Percentiles rank a stretch among this genome's conserved stretches.
phyloP scores from a whole-genome alignment of 2,797 vertebrate genomes.

The Sciurus vulgaris region DNA sequence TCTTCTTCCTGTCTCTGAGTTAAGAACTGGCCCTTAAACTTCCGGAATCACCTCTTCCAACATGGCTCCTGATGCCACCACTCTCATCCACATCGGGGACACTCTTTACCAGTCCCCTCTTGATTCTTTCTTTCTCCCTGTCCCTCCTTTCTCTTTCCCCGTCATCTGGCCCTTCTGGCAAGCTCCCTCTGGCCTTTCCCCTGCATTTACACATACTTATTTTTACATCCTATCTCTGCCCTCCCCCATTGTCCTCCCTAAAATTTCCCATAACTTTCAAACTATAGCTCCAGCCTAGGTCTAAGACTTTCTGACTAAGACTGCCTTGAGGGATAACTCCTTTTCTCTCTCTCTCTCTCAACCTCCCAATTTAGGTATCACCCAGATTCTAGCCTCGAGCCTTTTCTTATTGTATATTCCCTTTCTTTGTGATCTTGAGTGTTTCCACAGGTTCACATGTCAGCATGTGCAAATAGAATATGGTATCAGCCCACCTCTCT shows the following conservation, averaged over 20 bases:
- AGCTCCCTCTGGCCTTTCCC: neutral
- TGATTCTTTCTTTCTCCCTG: neutral
- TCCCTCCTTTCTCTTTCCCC: neutral
- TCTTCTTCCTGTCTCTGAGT: neutral
- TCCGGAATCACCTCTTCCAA: neutral
- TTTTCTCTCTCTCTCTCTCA: no score
- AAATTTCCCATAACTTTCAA: neutral
- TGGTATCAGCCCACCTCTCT: neutral
- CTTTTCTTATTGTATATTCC: neutral
- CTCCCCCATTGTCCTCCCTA: neutral
- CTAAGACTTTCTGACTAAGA: neutral
- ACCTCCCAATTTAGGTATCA: no score
- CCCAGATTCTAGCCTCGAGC: no score
- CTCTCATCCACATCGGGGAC: no score
- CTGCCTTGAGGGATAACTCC: neutral
- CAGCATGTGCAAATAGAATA: neutral
- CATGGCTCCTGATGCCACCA: neutral
- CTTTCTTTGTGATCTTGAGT: neutral
- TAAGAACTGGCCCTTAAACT: neutral
- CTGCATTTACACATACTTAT: neutral
- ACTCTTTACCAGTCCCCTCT: neutral
- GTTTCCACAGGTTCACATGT: neutral
- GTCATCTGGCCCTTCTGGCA: no score
- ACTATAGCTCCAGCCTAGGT: neutral
- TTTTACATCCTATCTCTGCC: accelerated